Evolutionary conservation across 2,113 vertebrate genomes (phyloP).

Genomic region (Lepus americanus): DNA sequence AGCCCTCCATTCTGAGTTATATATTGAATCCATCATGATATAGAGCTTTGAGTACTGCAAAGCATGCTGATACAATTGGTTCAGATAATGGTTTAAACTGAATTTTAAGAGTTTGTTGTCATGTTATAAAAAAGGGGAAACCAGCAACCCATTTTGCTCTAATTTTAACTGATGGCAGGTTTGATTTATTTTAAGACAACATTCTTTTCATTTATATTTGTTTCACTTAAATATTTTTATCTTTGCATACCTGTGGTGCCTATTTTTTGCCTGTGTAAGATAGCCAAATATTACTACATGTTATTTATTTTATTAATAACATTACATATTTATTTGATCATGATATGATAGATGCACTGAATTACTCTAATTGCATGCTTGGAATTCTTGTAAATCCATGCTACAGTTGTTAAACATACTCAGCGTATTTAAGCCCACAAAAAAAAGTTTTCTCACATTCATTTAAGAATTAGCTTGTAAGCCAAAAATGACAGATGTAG

Average conservation of each 20-base stretch:
- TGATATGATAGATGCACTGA: slow-evolving; percentile 88
- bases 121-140: slow-evolving; percentile 60
- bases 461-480: slow-evolving; percentile 87
- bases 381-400: slow-evolving; percentile 93
- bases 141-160: slow-evolving; percentile 45
- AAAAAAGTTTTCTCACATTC: slow-evolving; percentile 90
- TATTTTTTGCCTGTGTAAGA: slow-evolving; percentile 73
- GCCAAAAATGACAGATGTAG: slow-evolving; percentile 96
- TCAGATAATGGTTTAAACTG: slow-evolving; percentile 32
- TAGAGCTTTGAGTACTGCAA: slow-evolving; percentile 7
- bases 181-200: slow-evolving; percentile 80
- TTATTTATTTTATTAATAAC: slow-evolving; percentile 85
- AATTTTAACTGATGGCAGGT: slow-evolving; percentile 71
- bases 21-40: neutral
- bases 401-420: slow-evolving; percentile 96
- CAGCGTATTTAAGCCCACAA: slow-evolving; percentile 90
- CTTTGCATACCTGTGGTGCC: slow-evolving; percentile 59
- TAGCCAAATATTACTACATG: slow-evolving; percentile 66
- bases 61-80: slow-evolving; percentile 6
- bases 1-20: neutral
- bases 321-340: slow-evolving; percentile 85
- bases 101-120: slow-evolving; percentile 71
- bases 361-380: slow-evolving; percentile 92
- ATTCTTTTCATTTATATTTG: slow-evolving; percentile 68
- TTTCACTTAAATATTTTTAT: slow-evolving; percentile 80